These are phyloP conservation scores for Ditula angustiorana DNA, from an alignment of 2,888 invertebrate genomes.

Conservation along the genomic window DNA sequence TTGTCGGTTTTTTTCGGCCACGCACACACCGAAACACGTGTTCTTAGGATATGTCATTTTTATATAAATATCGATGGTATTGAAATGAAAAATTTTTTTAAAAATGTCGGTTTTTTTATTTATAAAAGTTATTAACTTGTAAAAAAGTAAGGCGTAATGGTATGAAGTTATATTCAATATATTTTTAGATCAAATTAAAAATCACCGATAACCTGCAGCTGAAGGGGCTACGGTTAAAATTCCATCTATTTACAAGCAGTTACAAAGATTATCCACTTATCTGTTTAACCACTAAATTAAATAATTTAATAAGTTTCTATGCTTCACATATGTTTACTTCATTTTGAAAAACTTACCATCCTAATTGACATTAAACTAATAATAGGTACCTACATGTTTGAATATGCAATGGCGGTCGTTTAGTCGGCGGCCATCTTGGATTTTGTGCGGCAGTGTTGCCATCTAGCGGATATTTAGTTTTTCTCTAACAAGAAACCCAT, in stretches of 20 bases:
- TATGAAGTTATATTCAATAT: no score
- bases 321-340: background rate
- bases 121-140: background rate
- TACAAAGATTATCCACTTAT: no score
- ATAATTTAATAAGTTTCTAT: background rate
- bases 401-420: conserved; percentile 26
- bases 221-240: no score
- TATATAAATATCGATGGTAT: background rate
- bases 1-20: conserved; percentile 64
- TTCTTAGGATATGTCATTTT: conserved; percentile 19
- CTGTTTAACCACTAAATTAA: background rate
- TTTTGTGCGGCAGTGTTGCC: conserved; percentile 56
- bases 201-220: no score
- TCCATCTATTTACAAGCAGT: no score
- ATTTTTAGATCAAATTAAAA: no score
- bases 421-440: conserved; percentile 69
- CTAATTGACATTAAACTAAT: background rate
- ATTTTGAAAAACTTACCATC: background rate
- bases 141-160: no score
- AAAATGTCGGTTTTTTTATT: background rate
- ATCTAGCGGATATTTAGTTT: conserved; percentile 51
- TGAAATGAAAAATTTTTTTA: background rate
- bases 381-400: conserved; percentile 18
- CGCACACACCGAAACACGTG: conserved; percentile 71
- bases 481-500: conserved; percentile 1